Percentiles rank a stretch among this genome's conserved stretches.
phyloP scores from a whole-genome alignment of 2,113 vertebrate genomes.

The Onychorhynchus coronatus region DNA sequence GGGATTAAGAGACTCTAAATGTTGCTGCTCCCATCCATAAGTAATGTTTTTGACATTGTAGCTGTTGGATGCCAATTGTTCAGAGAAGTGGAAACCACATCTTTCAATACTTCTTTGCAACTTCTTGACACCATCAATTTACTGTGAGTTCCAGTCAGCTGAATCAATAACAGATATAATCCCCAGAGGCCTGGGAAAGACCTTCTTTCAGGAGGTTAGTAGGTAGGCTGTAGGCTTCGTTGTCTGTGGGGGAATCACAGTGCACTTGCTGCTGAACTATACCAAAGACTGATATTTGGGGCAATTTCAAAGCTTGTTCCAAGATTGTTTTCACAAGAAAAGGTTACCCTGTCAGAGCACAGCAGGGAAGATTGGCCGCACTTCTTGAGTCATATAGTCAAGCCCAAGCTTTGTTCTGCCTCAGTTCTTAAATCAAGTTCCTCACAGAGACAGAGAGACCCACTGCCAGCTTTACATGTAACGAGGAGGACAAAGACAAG shows the following conservation, averaged over 20 bases:
- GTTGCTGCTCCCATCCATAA: not conserved
- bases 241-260: not conserved
- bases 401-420: conserved; percentile 33
- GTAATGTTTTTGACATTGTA: not conserved
- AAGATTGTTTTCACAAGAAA: conserved; percentile 23
- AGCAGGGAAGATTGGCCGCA: not conserved
- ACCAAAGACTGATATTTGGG: not conserved
- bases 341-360: conserved; percentile 21
- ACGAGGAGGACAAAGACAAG: not conserved
- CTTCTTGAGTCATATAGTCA: not conserved
- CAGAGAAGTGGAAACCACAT: not conserved
- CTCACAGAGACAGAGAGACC: not conserved
- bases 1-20: not conserved
- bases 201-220: not conserved
- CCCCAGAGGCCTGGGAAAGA: not conserved
- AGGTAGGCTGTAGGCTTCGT: not conserved
- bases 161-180: not conserved
- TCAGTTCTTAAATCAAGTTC: conserved; percentile 3
- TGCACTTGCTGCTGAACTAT: not conserved
- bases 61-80: not conserved
- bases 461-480: not conserved
- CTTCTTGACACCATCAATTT: not conserved
- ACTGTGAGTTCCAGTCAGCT: not conserved
- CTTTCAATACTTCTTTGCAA: not conserved
- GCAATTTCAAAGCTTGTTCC: conserved; percentile 16